Evolutionary conservation across 2,797 vertebrate species (phyloP), one percentile per base, ranked within the genome.

Genomic region (Eptatretus atami): DNA sequence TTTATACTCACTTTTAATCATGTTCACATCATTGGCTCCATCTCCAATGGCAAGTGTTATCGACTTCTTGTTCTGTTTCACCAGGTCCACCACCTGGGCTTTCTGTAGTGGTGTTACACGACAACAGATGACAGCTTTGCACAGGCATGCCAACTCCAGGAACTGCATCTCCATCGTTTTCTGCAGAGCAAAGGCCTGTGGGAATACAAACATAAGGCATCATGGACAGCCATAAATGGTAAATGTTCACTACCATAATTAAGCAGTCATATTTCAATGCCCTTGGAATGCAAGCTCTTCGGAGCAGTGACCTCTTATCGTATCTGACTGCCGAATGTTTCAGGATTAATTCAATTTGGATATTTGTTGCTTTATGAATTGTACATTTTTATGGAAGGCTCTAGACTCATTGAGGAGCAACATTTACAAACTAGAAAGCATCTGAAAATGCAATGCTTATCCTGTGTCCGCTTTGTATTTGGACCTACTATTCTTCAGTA

Each of bases 71-170:
- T 85, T 78, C 66, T 78, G 86, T 73, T 87, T 96, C 67, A 95
- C 81, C 70, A 96, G 75, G 69, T 86, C 73, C 63, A 95, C 84
- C 70, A 94, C 82, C 73, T 87, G 82, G 65, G 90, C 86, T 68
- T 96, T 95, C 73, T 95, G 90, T 65, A 93, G 77, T 0, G 86
- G 86, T 0, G 86, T 95, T 69, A 92, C 83, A 65, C 83, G 76
- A 74, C 88, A 96, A 75, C 83, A 96, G 71, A 95, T 81, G 64
- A 94, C 84, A 0, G 79, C 77, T 71, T 82, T 80, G 73, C 88
- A 94, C 82, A 92, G 75, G 63, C 82, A 86, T 0, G 82, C 85
- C 0, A 79, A 79, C 69, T 78, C 69, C 68, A 96, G 72, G 63
- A 96, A 76, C 72, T 90, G 82, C 72, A 83, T 12, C 67, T 83